Conservation (phyloP, 2,888 invertebrate genomes). For the Chrysodeixis includens region DNA sequence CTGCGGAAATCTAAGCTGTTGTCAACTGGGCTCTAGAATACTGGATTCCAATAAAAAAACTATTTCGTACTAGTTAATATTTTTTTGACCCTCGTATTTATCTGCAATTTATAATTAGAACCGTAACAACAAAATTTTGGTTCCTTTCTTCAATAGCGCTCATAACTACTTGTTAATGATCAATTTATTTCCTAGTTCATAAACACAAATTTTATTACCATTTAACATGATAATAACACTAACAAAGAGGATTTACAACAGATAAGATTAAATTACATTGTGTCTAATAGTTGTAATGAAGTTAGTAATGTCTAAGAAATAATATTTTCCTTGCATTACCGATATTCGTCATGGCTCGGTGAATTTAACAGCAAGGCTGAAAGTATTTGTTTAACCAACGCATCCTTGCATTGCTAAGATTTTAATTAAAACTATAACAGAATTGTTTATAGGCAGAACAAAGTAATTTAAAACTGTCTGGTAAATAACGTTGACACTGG, state of each 20-base stretch:
- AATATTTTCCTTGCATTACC: constrained; percentile 9
- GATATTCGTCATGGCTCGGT: constrained; percentile 59
- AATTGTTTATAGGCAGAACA: constrained; percentile 19
- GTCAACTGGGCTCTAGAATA: too few species aligned
- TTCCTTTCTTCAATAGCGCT: too few species aligned
- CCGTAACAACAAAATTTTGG: too few species aligned
- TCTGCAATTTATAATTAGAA: too few species aligned
- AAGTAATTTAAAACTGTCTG: not conserved
- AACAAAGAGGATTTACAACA: not conserved
- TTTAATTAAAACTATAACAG: constrained; percentile 22
- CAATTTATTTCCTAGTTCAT: not conserved
- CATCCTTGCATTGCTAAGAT: constrained; percentile 44
- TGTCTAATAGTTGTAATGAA: not conserved
- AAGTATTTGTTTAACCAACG: constrained; percentile 29
- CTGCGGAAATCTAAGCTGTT: too few species aligned
- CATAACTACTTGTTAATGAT: too few species aligned
- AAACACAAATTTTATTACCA: not conserved
- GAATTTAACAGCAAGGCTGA: constrained; percentile 50
- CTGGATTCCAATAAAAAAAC: too few species aligned
- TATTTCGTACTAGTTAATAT: too few species aligned
- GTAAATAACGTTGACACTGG: not conserved
- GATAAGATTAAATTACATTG: constrained; percentile 1
- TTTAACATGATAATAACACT: not conserved
- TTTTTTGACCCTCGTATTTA: too few species aligned
- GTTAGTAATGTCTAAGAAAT: not conserved